These are phyloP conservation scores for Palythoa heliodiscus DNA, from an alignment of 92 coral and sea anemone genomes.

Conservation along the genomic window DNA sequence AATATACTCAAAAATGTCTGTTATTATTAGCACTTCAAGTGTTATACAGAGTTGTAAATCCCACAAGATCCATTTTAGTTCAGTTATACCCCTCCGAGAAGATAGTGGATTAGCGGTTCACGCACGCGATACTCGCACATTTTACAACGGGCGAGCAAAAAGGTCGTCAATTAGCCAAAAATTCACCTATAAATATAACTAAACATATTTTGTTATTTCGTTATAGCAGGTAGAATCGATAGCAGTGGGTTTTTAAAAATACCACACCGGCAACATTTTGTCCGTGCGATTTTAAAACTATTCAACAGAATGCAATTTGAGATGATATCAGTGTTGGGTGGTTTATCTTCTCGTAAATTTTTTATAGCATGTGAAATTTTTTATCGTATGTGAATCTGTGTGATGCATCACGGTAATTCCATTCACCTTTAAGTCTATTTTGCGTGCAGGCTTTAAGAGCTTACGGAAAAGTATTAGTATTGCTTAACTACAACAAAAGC, in stretches of 20 bases:
- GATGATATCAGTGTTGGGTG: slow-evolving; percentile 31
- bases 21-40: slow-evolving; percentile 17
- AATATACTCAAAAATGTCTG: background rate
- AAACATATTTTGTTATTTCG: background rate
- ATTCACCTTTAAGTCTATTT: slow-evolving; percentile 4
- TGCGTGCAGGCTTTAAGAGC: slow-evolving; percentile 42
- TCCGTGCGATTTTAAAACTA: slow-evolving; percentile 7
- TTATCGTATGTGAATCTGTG: background rate
- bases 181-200: background rate
- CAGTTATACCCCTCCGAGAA: slow-evolving; percentile 17
- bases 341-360: background rate
- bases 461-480: slow-evolving; percentile 13
- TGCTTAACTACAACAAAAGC: slow-evolving; percentile 15
- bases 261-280: background rate
- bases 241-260: background rate
- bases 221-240: background rate
- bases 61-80: background rate
- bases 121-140: background rate
- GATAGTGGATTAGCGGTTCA: background rate
- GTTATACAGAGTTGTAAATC: slow-evolving; percentile 14
- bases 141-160: background rate
- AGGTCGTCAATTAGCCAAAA: background rate
- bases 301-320: slow-evolving; percentile 9
- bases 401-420: slow-evolving; percentile 1
- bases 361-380: background rate